A percentile compares a stretch with the other conserved stretches of the same genome.
Evolutionary conservation across 2,797 vertebrate species (phyloP).

Genomic region (Hirundo rustica): DNA sequence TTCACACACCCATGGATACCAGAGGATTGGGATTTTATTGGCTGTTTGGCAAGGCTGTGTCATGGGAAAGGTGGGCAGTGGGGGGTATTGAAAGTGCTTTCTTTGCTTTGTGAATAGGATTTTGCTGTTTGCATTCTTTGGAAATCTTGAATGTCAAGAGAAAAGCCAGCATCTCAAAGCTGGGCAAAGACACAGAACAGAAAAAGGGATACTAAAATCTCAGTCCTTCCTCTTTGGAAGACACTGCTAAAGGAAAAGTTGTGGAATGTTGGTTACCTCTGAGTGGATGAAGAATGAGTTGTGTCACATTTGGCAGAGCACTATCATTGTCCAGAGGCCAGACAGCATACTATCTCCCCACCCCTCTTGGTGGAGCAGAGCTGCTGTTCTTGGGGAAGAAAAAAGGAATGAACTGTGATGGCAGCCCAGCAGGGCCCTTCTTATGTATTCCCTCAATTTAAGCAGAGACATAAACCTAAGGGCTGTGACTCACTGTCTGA

Average conservation of each 20-base stretch:
- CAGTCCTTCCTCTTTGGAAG: neutral
- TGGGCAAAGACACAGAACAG: neutral
- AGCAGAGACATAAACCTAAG: neutral
- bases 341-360: neutral
- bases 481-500: neutral
- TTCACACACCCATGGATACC: neutral
- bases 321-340: fast-evolving
- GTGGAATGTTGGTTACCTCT: neutral
- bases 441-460: neutral
- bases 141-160: neutral
- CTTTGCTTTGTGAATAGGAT: neutral
- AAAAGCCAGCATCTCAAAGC: neutral
- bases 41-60: neutral
- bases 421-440: neutral
- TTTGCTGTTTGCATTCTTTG: neutral
- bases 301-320: neutral
- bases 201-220: neutral
- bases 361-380: fast-evolving
- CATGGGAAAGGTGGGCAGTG: fast-evolving
- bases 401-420: neutral
- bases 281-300: neutral
- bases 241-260: neutral
- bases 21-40: neutral
- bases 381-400: neutral
- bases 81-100: neutral